These are phyloP conservation scores for Neostethus bicornis DNA, from an alignment of 2,797 vertebrate genomes.

Conservation along the genomic window DNA sequence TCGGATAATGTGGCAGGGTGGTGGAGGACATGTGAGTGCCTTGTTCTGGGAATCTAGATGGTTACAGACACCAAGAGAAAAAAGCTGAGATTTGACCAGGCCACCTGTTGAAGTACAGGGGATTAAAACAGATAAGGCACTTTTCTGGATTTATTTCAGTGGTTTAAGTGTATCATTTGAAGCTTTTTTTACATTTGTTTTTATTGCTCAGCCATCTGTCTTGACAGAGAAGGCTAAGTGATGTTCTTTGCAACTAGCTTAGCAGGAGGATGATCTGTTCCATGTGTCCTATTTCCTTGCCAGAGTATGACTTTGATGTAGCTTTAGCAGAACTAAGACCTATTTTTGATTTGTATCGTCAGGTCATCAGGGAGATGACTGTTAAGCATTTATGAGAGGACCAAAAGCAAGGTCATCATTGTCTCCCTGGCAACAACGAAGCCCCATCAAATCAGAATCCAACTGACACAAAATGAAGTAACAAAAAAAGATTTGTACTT, in stretches of 20 bases:
- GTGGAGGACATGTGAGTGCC: background rate
- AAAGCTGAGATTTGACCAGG: conserved; percentile 8
- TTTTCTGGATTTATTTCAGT: conserved; percentile 24
- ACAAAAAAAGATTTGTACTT: background rate
- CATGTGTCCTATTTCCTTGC: background rate
- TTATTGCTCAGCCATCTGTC: conserved; percentile 29
- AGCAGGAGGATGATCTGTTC: conserved; percentile 11
- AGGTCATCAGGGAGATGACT: background rate
- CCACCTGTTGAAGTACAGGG: conserved; percentile 19
- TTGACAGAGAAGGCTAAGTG: background rate
- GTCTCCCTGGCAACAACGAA: background rate
- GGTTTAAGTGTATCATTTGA: conserved; percentile 5
- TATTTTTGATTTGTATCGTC: background rate
- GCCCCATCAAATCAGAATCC: background rate
- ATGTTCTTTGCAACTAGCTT: conserved; percentile 20
- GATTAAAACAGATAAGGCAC: conserved; percentile 14
- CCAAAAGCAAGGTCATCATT: background rate
- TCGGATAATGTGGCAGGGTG: background rate
- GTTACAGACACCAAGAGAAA: conserved; percentile 2
- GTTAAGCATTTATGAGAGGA: background rate
- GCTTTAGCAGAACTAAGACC: background rate
- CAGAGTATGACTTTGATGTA: background rate
- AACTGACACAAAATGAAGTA: background rate
- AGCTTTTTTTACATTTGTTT: conserved; percentile 16
- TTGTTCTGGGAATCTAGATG: conserved; percentile 5